Evolutionary conservation across 2,797 vertebrate genomes (phyloP), one percentile per base, ranked within the genome.

Genomic region (Perodicticus potto): DNA sequence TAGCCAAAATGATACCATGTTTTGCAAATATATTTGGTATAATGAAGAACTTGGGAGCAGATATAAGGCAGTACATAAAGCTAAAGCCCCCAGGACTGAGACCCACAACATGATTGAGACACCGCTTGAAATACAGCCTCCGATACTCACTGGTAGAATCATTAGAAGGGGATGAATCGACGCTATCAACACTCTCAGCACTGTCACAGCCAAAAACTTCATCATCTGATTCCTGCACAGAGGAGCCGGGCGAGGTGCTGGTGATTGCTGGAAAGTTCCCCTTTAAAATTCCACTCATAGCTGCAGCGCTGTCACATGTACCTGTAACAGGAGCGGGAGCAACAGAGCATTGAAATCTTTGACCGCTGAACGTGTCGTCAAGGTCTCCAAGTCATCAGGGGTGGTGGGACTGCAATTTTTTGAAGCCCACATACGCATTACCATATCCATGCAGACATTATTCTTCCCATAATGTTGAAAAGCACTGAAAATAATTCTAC

Each of bases 191-290:
- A 98, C 99, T 99, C 98, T 99, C 99, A 96, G 99, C 99, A 37
- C 99, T 99, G 98, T 99, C 99, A 92, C 99, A 99, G 99, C 99
- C 99, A 95, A 99, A 99, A 98, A 99, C 98, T 91, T 99, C 99
- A 98, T 99, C 99, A 96, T 99, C 99, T 12, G 99, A 99, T 98
- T 99, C 99, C 98, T 98, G 98, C 97, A 99, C 98, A 77, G 99
- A 99, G 61, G 99, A 99, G 97, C 99, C 99, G 32, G 99, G 99
- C 73, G 99, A 99, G 96, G 98, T 98, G 96, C 99, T 98, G 97
- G 99, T 99, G 98, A 99, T 99, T 99, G 99, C 99, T 98, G 99
- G 99, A 98, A 99, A 99, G 98, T 99, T 99, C 98, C 99, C 99
- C 98, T 99, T 99, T 98, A 99, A 99, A 99, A 99, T 99, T 98